Evolutionary conservation across 2,888 invertebrate genomes (phyloP), one percentile per base, ranked within the genome.

Genomic region (Fabriciana adippe): DNA sequence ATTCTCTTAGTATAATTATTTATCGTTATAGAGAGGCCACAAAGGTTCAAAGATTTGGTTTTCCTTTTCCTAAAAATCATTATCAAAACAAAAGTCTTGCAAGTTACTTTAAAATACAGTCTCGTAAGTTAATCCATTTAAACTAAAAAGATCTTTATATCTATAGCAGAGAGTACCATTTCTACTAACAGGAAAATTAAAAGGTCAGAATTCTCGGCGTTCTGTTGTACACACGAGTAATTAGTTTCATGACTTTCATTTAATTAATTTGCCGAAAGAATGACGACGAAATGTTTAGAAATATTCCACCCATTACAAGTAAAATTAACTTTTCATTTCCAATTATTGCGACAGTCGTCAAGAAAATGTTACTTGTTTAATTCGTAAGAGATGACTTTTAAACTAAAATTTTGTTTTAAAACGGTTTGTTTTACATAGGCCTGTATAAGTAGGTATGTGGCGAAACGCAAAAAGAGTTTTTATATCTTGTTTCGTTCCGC

Each of bases 241-340:
- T 86, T 86, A 82, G 78, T 77, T 82, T 77, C 81, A 79, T 86
- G 85, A 78, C 79, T 79, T 81, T 74, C 75, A 21, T 60, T 60
- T 84, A 87, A 87, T 87, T 86, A 86, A 81, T 84, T 79, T 74
- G 75, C 72, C 76, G 72, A 73, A 74, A 79, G 80, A 78, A 75
- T 78, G 75, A 55, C 51, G 31, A 61, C 16, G 8, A 51, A 61
- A 69, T 67, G 15, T 81, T 73, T 72, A 75, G 74, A 73, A 74
- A 79, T 79, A 80, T 82, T 81, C 14, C 14, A 13, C 48, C 18
- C 1, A 48, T 47, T 47, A 41, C 4, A 21, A 45, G 15, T 16
- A 11, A 18, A 56, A 18, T 45, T 0, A 35, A 13, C 35, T 56
- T 41, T 41, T 56, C 16, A 13, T 45, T 45, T 6, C 16, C 1